phyloP scores from a whole-genome alignment of 1,140 invertebrate species.

The Epicauta chinensis region DNA sequence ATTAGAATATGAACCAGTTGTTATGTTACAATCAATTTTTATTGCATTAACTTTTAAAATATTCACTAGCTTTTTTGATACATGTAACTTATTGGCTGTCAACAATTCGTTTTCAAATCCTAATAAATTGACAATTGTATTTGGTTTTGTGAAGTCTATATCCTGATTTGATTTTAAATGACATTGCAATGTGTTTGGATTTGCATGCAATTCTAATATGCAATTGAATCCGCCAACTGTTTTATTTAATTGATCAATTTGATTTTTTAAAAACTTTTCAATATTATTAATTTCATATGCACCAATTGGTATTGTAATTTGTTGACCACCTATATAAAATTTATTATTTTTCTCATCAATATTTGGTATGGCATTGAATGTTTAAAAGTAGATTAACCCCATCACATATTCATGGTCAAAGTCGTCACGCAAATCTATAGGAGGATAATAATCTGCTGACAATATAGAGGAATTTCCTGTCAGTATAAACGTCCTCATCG shows the following conservation, averaged over 20 bases:
- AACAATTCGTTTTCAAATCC: slow-evolving; percentile 16
- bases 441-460: slow-evolving; percentile 12
- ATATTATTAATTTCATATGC: slow-evolving; percentile 17
- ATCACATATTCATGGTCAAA: slow-evolving; percentile 8
- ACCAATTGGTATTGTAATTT: slow-evolving; percentile 15
- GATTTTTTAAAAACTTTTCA: slow-evolving; percentile 9
- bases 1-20: slow-evolving; percentile 29
- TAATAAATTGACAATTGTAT: slow-evolving; percentile 19
- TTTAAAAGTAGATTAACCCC: slow-evolving; percentile 16
- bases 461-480: slow-evolving; percentile 6
- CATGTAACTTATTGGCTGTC: neutral
- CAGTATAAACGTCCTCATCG: slow-evolving; percentile 9
- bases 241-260: neutral
- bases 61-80: neutral
- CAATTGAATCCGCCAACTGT: too few species aligned
- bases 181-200: slow-evolving; percentile 23
- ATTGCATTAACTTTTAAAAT: slow-evolving; percentile 4
- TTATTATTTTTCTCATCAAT: slow-evolving; percentile 14
- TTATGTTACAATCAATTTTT: slow-evolving; percentile 16
- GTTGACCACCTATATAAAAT: slow-evolving; percentile 12
- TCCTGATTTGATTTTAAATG: slow-evolving; percentile 12
- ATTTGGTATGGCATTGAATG: slow-evolving; percentile 19
- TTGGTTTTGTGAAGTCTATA: slow-evolving; percentile 20
- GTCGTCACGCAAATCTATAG: slow-evolving; percentile 8
- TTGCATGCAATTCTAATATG: slow-evolving; percentile 1